phyloP scores from a whole-genome alignment of 2,888 invertebrate species.

The Halictus ligatus region DNA sequence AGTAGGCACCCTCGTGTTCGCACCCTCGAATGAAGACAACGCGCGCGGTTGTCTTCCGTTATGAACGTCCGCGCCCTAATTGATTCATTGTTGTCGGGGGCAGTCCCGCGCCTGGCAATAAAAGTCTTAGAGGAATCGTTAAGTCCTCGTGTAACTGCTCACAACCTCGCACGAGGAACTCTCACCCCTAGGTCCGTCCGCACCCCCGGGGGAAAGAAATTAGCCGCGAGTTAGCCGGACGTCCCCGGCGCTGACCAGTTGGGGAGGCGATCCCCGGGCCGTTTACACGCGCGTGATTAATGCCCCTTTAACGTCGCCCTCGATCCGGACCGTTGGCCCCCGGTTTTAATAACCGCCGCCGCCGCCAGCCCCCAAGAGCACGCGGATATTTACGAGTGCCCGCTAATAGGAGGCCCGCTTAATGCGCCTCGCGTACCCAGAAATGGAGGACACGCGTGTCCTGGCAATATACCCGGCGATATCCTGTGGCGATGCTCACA shows the following conservation, averaged over 20 bases:
- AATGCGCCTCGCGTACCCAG: neutral
- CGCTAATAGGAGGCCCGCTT: constrained; percentile 38
- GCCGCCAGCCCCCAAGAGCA: constrained; percentile 6
- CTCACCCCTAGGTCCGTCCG: constrained; percentile 37
- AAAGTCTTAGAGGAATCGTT: constrained; percentile 47
- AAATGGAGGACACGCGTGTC: constrained; percentile 18
- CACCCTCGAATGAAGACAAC: neutral
- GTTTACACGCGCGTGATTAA: constrained; percentile 75
- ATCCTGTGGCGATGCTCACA: constrained; percentile 50
- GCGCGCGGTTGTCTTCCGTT: neutral
- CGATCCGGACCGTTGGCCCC: constrained; percentile 56
- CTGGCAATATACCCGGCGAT: constrained; percentile 7
- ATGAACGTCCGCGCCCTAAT: constrained; percentile 40
- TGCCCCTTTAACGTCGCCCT: constrained; percentile 62
- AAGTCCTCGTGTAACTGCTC: constrained; percentile 24
- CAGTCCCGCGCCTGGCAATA: constrained; percentile 7
- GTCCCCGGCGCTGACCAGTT: constrained; percentile 22
- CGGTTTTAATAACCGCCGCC: constrained; percentile 76
- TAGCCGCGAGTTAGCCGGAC: constrained; percentile 66
- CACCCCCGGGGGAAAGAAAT: constrained; percentile 59
- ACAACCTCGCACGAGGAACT: neutral
- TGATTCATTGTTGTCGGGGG: constrained; percentile 44
- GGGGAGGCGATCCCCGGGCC: constrained; percentile 8
- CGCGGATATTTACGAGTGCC: constrained; percentile 47
- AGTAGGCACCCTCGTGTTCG: neutral